These are phyloP conservation scores for Todiramphus chloris DNA, from an alignment of 2,113 vertebrate species.

Conservation along the genomic window DNA sequence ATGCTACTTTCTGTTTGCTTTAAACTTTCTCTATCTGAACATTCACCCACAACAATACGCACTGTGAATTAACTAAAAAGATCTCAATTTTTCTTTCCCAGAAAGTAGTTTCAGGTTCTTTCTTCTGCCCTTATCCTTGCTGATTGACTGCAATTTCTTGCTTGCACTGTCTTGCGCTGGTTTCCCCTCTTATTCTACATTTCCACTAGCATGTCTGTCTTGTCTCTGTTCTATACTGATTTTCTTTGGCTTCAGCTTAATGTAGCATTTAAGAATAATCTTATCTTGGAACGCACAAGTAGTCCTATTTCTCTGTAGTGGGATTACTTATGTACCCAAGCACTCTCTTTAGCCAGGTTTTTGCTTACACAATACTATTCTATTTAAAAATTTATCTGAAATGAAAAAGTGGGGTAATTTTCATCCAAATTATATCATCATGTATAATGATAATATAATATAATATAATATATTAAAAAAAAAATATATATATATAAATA, in stretches of 20 bases:
- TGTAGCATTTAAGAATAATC: background rate
- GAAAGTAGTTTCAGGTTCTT: background rate
- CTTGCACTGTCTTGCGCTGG: background rate
- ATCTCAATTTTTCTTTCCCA: background rate
- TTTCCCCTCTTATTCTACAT: background rate
- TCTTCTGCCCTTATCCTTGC: background rate
- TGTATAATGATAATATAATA: too few species aligned
- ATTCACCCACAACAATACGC: background rate
- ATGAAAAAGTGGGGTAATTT: background rate
- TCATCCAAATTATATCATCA: background rate
- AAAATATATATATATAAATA: too few species aligned
- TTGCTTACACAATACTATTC: background rate
- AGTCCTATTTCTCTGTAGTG: background rate
- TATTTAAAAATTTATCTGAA: background rate
- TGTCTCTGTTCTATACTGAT: background rate
- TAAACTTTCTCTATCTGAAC: background rate
- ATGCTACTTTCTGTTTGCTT: background rate
- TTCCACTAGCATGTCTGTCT: background rate
- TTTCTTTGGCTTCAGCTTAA: constrained; percentile 21
- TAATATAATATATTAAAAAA: too few species aligned
- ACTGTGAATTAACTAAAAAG: background rate
- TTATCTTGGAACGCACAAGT: constrained; percentile 1
- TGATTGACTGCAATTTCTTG: background rate
- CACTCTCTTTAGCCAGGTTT: background rate
- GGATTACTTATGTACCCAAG: background rate